Evolutionary conservation across 2,888 invertebrate genomes (phyloP), one percentile per base, ranked within the genome.

Genomic region (Siphlonurus alternatus): DNA sequence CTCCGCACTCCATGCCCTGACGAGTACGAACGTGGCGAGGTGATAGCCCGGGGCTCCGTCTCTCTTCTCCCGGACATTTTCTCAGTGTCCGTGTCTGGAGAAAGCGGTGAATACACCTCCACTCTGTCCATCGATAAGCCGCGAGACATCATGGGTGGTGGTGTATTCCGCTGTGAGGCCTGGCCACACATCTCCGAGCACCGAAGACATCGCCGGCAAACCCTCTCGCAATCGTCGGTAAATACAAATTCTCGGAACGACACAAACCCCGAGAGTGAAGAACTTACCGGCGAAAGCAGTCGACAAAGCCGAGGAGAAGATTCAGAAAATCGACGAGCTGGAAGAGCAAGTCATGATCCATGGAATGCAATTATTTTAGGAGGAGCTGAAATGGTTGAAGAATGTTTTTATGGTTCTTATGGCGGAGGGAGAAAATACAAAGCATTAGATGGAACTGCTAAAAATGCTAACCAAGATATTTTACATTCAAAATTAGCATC

Each of bases 311-410:
- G n/a, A n/a, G n/a, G n/a, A n/a, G n/a, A n/a, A n/a, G n/a, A n/a
- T n/a, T n/a, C n/a, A n/a, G n/a, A n/a, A n/a, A n/a, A n/a, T n/a
- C n/a, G n/a, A n/a, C 38, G 56, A 5, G 56, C n/a, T 20, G n/a
- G n/a, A 20, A 5, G 56, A 10, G 5, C 19, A 18, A 10, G 5
- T 5, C 56, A 56, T 22, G 56, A 56, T 22, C 56, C 56, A 20
- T 56, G 56, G 56, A 56, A 56, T 56, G 56, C 56, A n/a, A 56
- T 56, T 22, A 56, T 56, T 5, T n/a, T 56, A 20, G 56, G 56
- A 56, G 56, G 56, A 5, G 5, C 56, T 20, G 56, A 56, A 56
- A 56, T 56, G 56, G n/a, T 56, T n/a, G 22, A 56, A n/a, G 56
- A 56, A 22, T 56, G 56, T 22, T 56, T 56, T 22, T 38, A 38